phyloP scores from a whole-genome alignment of 2,113 vertebrate genomes.

The Clarias macrocephalus region DNA sequence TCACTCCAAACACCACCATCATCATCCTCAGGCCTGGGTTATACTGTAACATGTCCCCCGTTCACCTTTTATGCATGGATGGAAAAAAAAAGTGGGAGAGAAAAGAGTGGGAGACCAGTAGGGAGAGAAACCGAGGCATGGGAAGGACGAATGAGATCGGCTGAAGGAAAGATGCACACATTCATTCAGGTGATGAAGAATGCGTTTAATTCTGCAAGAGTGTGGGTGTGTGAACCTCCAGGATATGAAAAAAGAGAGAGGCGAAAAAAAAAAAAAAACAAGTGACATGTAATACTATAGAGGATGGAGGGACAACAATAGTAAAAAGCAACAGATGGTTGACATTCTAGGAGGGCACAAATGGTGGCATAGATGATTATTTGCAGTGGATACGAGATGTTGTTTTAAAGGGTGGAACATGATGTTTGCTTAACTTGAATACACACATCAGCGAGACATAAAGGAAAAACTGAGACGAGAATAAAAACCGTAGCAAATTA shows the following conservation, averaged over 20 bases:
- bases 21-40: neutral
- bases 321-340: conserved; percentile 44
- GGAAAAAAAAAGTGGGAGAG: neutral
- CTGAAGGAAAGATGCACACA: neutral
- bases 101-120: conserved; percentile 19
- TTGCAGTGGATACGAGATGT: conserved; percentile 43
- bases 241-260: neutral
- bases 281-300: neutral
- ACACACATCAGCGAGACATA: conserved; percentile 6
- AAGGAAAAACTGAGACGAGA: neutral
- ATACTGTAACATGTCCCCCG: conserved; percentile 1
- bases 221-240: neutral
- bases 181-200: conserved; percentile 24
- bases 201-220: neutral
- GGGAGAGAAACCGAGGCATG: conserved; percentile 22
- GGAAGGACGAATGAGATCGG: neutral
- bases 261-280: neutral
- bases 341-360: conserved; percentile 45
- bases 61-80: conserved; percentile 29
- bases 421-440: conserved; percentile 34
- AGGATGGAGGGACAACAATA: conserved; percentile 12
- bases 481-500: neutral
- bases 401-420: conserved; percentile 46
- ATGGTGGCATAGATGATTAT: conserved; percentile 41
- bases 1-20: conserved; percentile 35